Base-by-base conservation (phyloP, 2,888 invertebrate genomes). In the Abscondita cerata region DNA sequence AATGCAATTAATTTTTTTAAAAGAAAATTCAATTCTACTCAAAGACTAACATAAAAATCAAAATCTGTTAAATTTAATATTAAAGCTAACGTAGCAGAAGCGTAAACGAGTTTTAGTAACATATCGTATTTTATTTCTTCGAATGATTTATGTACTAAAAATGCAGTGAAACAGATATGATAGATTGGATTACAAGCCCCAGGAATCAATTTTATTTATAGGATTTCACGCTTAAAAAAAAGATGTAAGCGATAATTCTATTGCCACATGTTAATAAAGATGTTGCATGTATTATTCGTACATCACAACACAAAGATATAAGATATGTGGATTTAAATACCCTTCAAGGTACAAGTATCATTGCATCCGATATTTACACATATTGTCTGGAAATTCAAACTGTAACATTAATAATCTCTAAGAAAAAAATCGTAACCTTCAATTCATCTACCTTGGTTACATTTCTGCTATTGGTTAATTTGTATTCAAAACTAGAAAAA, bases 141-240 rank as follows among this genome's bases (percentile, higher is more conserved):
- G 11, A 20, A 38, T 56, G 55, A 56, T 56, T 56, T 56, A 56
- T 55, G 19, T 18, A 56, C 47, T 56, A 31, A 36, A 38, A 56
- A 48, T 56, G 55, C 38, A 31, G 18, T 9, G 31, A 34, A 9
- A 34, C 34, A 11, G 18, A 54, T 46, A 44, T 44, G 11, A 6
- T 11, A 11, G 15, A 34, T 53, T 47, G n/a, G n/a, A 55, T 55
- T 52, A 40, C 52, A 40, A 31, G 15, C 40, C 12, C 2, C 18
- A 34, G 34, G 58, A 51, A 18, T 16, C 44, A 44, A 44, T 44
- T 11, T 19, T 44, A 44, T 19, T 40, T 40, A 11, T 40, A 40
- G 2, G 1, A 40, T 40, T 44, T 41, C 13, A 12, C 41, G 12
- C 1, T 25, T 25, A 25, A 25, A 25, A 25, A n/a, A 25, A 6